These are phyloP conservation scores for Andrena hattorfiana DNA, from an alignment of 2,888 invertebrate species.

Conservation along the genomic window DNA sequence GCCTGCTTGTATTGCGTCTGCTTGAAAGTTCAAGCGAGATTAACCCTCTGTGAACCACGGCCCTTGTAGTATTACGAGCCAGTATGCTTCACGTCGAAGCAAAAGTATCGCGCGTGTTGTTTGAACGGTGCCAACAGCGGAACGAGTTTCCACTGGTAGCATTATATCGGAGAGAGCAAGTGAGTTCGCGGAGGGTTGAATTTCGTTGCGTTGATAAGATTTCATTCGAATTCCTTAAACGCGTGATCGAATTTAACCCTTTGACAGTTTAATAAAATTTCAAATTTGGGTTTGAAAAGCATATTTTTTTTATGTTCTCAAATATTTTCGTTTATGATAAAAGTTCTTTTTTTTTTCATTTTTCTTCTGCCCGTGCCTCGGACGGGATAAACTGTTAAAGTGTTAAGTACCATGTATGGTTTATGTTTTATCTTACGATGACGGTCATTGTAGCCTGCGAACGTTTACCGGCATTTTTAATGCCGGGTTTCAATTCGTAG, in stretches of 20 bases:
- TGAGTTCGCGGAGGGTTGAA: slow-evolving; percentile 39
- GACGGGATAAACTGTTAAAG: too few species aligned
- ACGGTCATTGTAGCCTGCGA: neutral
- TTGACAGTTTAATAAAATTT: too few species aligned
- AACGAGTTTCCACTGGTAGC: neutral
- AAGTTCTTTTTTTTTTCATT: too few species aligned
- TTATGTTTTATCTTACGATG: slow-evolving; percentile 20
- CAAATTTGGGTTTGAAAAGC: too few species aligned
- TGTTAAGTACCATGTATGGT: slow-evolving; percentile 22
- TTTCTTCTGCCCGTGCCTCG: too few species aligned
- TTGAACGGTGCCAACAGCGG: neutral
- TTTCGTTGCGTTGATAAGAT: slow-evolving; percentile 31
- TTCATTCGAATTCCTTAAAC: slow-evolving; percentile 12
- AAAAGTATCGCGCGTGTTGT: slow-evolving; percentile 8
- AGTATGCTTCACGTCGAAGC: slow-evolving; percentile 10
- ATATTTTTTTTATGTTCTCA: too few species aligned
- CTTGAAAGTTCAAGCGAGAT: slow-evolving; percentile 37
- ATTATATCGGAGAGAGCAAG: neutral
- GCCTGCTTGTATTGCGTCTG: slow-evolving; percentile 41
- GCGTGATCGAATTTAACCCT: slow-evolving; percentile 6
- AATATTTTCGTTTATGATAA: too few species aligned
- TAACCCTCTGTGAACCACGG: slow-evolving; percentile 34
- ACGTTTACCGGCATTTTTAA: neutral
- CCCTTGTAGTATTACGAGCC: slow-evolving; percentile 24
- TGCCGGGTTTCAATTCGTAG: neutral